A percentile compares a stretch with the other conserved stretches of the same genome.
These are phyloP conservation scores for Drosophila punjabiensis DNA, from an alignment of 1,140 invertebrate genomes.

Conservation along the genomic window DNA sequence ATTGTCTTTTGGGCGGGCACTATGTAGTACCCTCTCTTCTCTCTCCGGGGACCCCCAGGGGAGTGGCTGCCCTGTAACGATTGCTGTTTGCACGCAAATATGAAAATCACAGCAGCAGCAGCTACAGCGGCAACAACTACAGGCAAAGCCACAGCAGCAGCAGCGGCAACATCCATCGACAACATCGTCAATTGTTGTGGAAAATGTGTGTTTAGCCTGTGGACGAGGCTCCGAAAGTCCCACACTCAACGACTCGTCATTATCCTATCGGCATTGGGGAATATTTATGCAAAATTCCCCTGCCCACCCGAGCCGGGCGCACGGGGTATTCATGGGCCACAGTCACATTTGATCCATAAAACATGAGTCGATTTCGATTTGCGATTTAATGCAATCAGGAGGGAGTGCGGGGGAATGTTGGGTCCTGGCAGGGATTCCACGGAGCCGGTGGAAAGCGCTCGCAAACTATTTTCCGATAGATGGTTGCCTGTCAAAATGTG, in stretches of 20 bases:
- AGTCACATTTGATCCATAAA: conserved; percentile 71
- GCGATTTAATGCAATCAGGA: conserved; percentile 48
- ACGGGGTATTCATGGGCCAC: conserved; percentile 62
- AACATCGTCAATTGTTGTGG: conserved; percentile 57
- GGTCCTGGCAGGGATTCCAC: not conserved
- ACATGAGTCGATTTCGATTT: conserved; percentile 67
- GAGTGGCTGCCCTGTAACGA: conserved; percentile 44
- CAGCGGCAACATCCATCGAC: conserved; percentile 49
- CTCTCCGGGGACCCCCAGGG: conserved; percentile 12
- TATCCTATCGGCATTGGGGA: conserved; percentile 54
- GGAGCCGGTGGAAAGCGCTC: conserved; percentile 3
- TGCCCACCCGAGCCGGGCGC: conserved; percentile 18
- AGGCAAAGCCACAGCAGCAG: not conserved
- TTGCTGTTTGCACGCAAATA: conserved; percentile 73
- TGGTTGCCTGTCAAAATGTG: conserved; percentile 47
- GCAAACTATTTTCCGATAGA: conserved; percentile 33
- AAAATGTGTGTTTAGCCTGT: conserved; percentile 65
- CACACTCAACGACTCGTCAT: conserved; percentile 50
- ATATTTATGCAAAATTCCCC: conserved; percentile 70
- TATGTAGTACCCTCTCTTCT: conserved; percentile 5
- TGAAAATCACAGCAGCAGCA: conserved; percentile 68
- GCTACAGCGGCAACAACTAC: not conserved
- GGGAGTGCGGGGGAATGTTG: not conserved
- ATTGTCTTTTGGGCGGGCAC: conserved; percentile 45
- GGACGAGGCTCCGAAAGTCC: conserved; percentile 50